Percentiles rank a stretch among this genome's conserved stretches.
These are phyloP conservation scores for Aplidium turbinatum DNA, from an alignment of 23 tunicate genomes.

Conservation along the genomic window DNA sequence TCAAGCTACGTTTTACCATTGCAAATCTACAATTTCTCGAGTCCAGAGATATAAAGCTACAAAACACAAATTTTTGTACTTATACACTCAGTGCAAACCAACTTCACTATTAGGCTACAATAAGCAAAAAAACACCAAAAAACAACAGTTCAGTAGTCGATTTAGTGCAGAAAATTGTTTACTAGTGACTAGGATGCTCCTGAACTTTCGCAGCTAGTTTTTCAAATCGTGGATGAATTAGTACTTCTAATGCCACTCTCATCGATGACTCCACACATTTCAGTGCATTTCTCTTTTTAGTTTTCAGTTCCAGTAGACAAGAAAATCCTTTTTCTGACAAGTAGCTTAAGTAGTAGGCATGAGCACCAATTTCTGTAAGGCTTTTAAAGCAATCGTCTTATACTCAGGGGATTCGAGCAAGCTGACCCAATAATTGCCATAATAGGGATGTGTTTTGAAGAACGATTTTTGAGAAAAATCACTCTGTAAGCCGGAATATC, in stretches of 20 bases:
- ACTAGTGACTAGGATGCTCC: slow-evolving; percentile 47
- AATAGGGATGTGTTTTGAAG: slow-evolving; percentile 37
- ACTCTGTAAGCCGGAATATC: too few species aligned
- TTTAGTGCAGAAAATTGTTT: slow-evolving; percentile 18
- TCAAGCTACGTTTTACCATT: too few species aligned
- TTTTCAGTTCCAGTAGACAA: slow-evolving; percentile 23
- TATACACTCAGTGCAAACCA: slow-evolving; percentile 20
- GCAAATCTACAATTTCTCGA: slow-evolving; percentile 24
- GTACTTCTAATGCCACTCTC: slow-evolving; percentile 33
- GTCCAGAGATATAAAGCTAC: slow-evolving; percentile 17
- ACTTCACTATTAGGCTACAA: too few species aligned
- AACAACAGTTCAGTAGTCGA: slow-evolving; percentile 20
- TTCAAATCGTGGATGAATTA: slow-evolving; percentile 46
- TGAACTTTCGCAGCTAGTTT: slow-evolving; percentile 29
- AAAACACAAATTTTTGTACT: slow-evolving; percentile 31
- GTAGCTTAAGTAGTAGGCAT: slow-evolving; percentile 45
- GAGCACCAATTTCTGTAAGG: slow-evolving; percentile 45
- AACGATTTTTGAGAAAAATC: slow-evolving; percentile 39
- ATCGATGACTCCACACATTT: slow-evolving; percentile 42
- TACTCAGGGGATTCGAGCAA: slow-evolving; percentile 43
- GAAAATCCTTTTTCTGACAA: slow-evolving; percentile 28
- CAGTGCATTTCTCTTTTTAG: slow-evolving; percentile 40
- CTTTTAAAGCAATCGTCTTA: slow-evolving; percentile 35
- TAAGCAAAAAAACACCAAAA: slow-evolving; percentile 14
- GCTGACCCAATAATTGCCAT: slow-evolving; percentile 45